Percentiles rank a stretch among this genome's conserved stretches.
These are phyloP conservation scores for Labeo calbasu DNA, from an alignment of 2,797 vertebrate species.

Conservation along the genomic window DNA sequence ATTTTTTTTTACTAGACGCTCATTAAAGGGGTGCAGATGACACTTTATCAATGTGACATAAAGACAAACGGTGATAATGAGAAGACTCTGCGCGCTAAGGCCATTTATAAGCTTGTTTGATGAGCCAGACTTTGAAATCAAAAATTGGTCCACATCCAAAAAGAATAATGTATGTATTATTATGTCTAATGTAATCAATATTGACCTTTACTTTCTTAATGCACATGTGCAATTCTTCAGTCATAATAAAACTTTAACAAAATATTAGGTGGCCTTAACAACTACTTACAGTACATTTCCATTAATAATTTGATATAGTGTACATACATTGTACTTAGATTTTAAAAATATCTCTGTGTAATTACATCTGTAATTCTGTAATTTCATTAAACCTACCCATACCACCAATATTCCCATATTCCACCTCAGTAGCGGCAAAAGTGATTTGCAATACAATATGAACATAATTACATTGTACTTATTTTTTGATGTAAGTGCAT, in stretches of 20 bases:
- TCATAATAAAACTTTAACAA: neutral
- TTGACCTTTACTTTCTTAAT: neutral
- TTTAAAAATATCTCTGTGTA: too few species aligned
- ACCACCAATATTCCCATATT: too few species aligned
- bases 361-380: too few species aligned
- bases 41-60: conserved; percentile 67
- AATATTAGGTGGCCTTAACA: neutral
- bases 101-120: neutral
- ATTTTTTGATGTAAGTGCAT: too few species aligned
- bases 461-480: too few species aligned
- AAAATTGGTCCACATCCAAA: neutral
- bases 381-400: too few species aligned
- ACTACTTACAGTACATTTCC: too few species aligned
- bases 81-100: conserved; percentile 39
- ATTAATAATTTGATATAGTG: too few species aligned
- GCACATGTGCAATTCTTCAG: neutral
- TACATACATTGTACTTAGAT: too few species aligned
- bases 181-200: neutral
- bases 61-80: conserved; percentile 69
- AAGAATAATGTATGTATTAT: neutral
- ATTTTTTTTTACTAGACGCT: conserved; percentile 67
- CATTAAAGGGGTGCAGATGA: conserved; percentile 66
- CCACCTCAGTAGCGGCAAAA: too few species aligned
- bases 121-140: neutral
- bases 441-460: too few species aligned